A percentile compares a stretch with the other conserved stretches of the same genome.
phyloP scores from a whole-genome alignment of 2,888 invertebrate genomes.

The Eutolmus rufibarbis region DNA sequence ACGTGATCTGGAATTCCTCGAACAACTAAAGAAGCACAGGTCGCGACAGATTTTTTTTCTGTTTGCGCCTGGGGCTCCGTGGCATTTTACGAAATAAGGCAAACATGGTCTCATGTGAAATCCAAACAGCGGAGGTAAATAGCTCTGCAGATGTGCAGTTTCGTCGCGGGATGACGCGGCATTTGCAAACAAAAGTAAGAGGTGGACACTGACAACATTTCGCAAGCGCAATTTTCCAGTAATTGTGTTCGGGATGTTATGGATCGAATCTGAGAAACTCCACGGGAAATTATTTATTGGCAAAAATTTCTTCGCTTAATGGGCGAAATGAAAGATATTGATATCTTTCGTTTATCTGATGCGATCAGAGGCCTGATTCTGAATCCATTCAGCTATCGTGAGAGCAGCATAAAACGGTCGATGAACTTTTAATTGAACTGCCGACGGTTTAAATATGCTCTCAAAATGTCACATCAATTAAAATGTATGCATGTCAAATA shows the following conservation, averaged over 20 bases:
- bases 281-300: background rate
- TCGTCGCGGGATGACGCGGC: background rate
- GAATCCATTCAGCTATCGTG: background rate
- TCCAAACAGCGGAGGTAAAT: conserved; percentile 16
- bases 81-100: conserved; percentile 21
- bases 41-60: background rate
- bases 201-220: background rate
- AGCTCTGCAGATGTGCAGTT: conserved; percentile 2
- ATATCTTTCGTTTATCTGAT: background rate
- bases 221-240: background rate
- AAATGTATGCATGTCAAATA: background rate
- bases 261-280: background rate
- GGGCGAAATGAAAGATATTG: background rate
- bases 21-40: conserved; percentile 3
- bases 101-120: conserved; percentile 32
- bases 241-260: background rate
- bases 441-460: background rate
- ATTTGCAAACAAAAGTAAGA: conserved; percentile 2
- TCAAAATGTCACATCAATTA: background rate
- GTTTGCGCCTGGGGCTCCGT: background rate
- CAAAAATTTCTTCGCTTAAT: background rate
- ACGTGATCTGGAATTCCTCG: conserved; percentile 30
- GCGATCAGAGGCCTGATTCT: background rate
- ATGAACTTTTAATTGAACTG: background rate
- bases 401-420: background rate